Conservation (phyloP, 2,888 invertebrate species). For the Ceriagrion tenellum region DNA sequence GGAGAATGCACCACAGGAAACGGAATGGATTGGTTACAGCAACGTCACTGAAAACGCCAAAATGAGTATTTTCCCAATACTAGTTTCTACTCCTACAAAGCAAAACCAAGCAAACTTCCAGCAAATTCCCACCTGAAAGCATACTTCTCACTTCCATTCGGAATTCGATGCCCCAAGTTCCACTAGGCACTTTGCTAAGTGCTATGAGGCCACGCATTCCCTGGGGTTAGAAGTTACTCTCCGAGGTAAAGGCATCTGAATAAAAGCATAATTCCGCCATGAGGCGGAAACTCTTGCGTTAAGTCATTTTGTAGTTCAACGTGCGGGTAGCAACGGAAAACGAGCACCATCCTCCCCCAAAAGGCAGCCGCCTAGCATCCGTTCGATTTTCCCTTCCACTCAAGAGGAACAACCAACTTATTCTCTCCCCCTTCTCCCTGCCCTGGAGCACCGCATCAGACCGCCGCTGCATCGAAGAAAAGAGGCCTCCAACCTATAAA, state of each 20-base stretch:
- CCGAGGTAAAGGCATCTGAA: neutral
- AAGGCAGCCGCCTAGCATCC: neutral
- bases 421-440: neutral
- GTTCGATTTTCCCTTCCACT: neutral
- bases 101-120: too few species aligned
- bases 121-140: neutral
- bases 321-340: neutral
- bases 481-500: slow-evolving; percentile 9
- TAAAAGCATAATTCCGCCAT: neutral
- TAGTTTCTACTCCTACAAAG: too few species aligned
- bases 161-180: neutral
- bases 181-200: neutral
- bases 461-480: neutral
- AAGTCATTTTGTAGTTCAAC: neutral
- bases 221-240: neutral
- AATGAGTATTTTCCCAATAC: too few species aligned
- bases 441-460: neutral
- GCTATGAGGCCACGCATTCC: neutral
- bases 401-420: neutral
- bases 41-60: too few species aligned
- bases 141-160: neutral
- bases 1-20: too few species aligned
- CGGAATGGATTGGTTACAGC: too few species aligned
- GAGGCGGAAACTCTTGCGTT: neutral
- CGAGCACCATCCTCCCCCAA: neutral